Conservation (phyloP, 1,140 invertebrate species). For the Stegodyphus mimosarum region DNA sequence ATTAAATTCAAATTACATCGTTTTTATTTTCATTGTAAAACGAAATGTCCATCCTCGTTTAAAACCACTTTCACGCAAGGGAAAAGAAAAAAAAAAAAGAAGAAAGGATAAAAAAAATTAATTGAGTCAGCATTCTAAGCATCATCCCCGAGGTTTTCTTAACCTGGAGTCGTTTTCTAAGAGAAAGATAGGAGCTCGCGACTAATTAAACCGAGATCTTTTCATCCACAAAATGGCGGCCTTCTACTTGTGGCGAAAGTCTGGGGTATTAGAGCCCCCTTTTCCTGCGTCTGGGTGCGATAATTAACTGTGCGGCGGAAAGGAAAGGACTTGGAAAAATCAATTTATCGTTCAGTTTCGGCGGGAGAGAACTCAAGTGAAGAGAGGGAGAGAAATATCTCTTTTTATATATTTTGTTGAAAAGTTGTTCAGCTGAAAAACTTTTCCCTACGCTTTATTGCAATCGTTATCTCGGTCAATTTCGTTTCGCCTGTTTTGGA, state of each 20-base stretch:
- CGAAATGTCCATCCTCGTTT: too few species aligned
- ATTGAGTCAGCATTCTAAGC: too few species aligned
- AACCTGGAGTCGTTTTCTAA: too few species aligned
- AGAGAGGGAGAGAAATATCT: neutral
- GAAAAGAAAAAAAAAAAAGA: too few species aligned
- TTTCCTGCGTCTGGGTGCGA: neutral
- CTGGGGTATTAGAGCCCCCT: slow-evolving; percentile 6
- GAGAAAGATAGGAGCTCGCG: too few species aligned
- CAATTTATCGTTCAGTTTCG: slow-evolving; percentile 29
- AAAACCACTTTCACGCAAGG: too few species aligned
- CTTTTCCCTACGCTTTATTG: slow-evolving; percentile 19
- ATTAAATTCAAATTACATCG: too few species aligned
- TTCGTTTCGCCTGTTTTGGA: slow-evolving; percentile 4
- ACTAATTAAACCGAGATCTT: slow-evolving; percentile 25
- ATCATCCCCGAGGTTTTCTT: too few species aligned
- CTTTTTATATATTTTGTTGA: slow-evolving; percentile 29
- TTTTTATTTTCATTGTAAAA: too few species aligned
- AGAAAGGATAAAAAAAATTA: too few species aligned
- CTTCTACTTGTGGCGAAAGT: neutral
- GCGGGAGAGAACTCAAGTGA: neutral
- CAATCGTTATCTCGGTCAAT: slow-evolving; percentile 38
- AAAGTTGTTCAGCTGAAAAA: slow-evolving; percentile 27
- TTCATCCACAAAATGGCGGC: slow-evolving; percentile 25
- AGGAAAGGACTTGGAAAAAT: slow-evolving; percentile 30
- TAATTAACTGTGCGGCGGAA: slow-evolving; percentile 19